Base-by-base conservation (phyloP, 2,888 invertebrate species). In the Scaptodrosophila latifasciaeformis region DNA sequence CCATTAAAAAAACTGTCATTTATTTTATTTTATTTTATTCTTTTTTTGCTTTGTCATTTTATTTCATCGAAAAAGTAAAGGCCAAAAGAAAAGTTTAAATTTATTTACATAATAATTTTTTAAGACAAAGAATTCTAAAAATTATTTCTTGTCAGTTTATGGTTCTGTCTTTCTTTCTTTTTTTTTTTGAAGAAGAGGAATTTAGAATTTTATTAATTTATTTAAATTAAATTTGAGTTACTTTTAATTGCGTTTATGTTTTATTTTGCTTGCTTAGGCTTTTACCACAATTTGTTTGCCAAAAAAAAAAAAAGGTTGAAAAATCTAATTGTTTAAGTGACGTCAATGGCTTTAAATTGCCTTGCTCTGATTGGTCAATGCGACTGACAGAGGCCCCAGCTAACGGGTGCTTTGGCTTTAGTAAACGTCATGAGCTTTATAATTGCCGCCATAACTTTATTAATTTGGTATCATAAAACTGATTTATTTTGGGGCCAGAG, bases 61-160 rank as follows among this genome's bases (percentile, higher is more conserved):
- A 59, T 77, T 74, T 78, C 59, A 75, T n/a, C n/a, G n/a, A n/a
- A n/a, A n/a, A n/a, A n/a, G n/a, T n/a, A n/a, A n/a, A 59, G 7
- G 24, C 24, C 4, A 24, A 24, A 24, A 37, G 17, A 15, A 35
- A 77, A 78, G 63, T 65, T 56, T 65, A 71, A 78, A 74, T 78
- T 75, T 74, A 74, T 74, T 78, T 72, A 68, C 72, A 78, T 78
- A 65, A 72, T 78, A 65, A 78, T 78, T 58, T 59, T 58, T 62
- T 54, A 59, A 75, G 75, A 78, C 78, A 78, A 75, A 70, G 78
- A 70, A 77, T 67, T 75, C 61, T 61, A 46, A 65, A 78, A 71
- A 72, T 72, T 70, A 75, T 78, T 78, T 78, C 64, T 70, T 78
- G 62, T 61, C 72, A 65, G 52, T 76, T 76, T 69, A 72, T 78